Conservation (phyloP, 2,888 invertebrate genomes). For the Cephalotes varians region DNA sequence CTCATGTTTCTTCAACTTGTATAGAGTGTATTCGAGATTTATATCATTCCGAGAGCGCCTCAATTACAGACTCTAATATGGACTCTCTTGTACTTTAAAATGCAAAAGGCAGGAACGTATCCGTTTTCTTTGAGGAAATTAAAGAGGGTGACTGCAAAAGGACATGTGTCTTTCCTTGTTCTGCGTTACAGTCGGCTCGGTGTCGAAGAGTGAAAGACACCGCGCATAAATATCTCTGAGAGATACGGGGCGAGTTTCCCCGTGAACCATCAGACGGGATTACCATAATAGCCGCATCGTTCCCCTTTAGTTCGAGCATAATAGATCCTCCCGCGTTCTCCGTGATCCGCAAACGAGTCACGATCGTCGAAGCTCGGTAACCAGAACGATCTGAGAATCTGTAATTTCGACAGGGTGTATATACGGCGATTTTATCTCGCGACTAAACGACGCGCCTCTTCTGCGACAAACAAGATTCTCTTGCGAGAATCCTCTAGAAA, state of each 20-base stretch:
- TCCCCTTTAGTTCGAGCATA: slow-evolving; percentile 73
- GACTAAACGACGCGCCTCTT: slow-evolving; percentile 38
- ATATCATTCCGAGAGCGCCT: not conserved
- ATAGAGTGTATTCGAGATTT: not conserved
- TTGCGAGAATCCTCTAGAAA: not conserved
- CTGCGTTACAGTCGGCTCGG: slow-evolving; percentile 34
- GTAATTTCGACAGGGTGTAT: slow-evolving; percentile 55
- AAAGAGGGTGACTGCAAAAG: slow-evolving; percentile 25
- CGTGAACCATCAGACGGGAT: slow-evolving; percentile 62
- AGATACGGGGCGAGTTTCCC: slow-evolving; percentile 37
- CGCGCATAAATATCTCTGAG: slow-evolving; percentile 64
- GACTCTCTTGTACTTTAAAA: slow-evolving; percentile 11
- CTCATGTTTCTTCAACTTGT: not conserved
- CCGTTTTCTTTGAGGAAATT: slow-evolving; percentile 42
- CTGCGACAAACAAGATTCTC: slow-evolving; percentile 35
- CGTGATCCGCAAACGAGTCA: slow-evolving; percentile 65
- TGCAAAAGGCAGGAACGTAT: slow-evolving; percentile 15
- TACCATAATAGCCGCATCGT: slow-evolving; percentile 73
- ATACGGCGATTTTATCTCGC: slow-evolving; percentile 45
- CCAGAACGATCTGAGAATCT: slow-evolving; percentile 61
- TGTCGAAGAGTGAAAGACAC: slow-evolving; percentile 52
- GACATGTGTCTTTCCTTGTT: slow-evolving; percentile 48
- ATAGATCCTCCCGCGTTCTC: slow-evolving; percentile 66
- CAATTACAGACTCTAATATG: slow-evolving; percentile 16
- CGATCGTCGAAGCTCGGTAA: slow-evolving; percentile 54